Conservation (phyloP, 1,140 invertebrate genomes). For the Neocloeon triangulifer region DNA sequence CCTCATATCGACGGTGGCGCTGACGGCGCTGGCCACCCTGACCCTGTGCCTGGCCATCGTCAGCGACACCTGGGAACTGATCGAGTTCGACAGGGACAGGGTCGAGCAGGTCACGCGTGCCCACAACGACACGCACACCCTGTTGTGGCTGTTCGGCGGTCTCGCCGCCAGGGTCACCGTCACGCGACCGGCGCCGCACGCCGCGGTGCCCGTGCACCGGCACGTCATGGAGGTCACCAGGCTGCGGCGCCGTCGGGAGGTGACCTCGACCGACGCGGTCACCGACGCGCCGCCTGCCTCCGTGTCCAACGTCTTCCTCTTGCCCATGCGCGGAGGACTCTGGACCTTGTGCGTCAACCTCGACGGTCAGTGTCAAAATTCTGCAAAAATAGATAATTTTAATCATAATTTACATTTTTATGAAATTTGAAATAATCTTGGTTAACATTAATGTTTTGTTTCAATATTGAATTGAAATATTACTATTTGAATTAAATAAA, state of each 20-base stretch:
- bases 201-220: neutral
- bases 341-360: slow-evolving; percentile 65
- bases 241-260: neutral
- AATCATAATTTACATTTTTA: slow-evolving; percentile 1
- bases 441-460: too few species aligned
- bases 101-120: slow-evolving; percentile 4
- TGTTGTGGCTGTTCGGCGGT: slow-evolving; percentile 39
- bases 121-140: slow-evolving; percentile 10
- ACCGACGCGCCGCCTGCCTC: neutral
- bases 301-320: slow-evolving; percentile 29
- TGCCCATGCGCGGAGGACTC: slow-evolving; percentile 66
- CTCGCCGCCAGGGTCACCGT: slow-evolving; percentile 28
- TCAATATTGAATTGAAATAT: too few species aligned
- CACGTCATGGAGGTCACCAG: neutral
- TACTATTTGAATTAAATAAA: too few species aligned
- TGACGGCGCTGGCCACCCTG: slow-evolving; percentile 39
- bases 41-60: slow-evolving; percentile 59
- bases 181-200: neutral
- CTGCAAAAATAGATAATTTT: slow-evolving; percentile 1
- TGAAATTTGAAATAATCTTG: too few species aligned
- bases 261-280: neutral
- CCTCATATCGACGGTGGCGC: slow-evolving; percentile 19
- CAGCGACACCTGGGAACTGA: slow-evolving; percentile 68
- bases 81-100: slow-evolving; percentile 37
- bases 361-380: slow-evolving; percentile 30